Conservation (phyloP, 2,113 vertebrate species). For the Malurus cyaneus region DNA sequence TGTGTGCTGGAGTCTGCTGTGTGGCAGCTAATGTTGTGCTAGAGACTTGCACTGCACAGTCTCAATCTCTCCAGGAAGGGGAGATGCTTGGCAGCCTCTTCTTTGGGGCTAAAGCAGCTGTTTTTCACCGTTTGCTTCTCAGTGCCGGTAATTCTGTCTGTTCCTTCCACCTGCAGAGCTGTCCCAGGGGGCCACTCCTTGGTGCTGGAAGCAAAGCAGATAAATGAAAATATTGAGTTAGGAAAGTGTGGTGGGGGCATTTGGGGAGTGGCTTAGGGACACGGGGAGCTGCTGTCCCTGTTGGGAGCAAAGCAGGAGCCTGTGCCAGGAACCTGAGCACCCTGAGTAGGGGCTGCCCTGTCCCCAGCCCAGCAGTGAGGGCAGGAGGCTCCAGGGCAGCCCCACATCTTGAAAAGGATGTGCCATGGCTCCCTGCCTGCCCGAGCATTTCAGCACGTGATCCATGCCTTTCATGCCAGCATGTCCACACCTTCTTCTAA, state of each 20-base stretch:
- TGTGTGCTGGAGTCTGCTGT: not conserved
- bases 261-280: not conserved
- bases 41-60: not conserved
- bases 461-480: not conserved
- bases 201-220: not conserved
- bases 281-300: not conserved
- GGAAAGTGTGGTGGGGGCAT: not conserved
- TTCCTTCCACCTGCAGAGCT: not conserved
- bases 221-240: not conserved
- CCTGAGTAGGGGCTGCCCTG: not conserved
- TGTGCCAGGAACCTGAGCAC: rapidly evolving
- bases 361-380: too few species aligned
- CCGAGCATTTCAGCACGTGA: not conserved
- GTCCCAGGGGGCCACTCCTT: not conserved
- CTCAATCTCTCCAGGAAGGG: rapidly evolving
- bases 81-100: not conserved
- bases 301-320: not conserved
- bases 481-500: rapidly evolving
- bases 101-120: not conserved
- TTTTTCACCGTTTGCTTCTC: not conserved
- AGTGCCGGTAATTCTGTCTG: not conserved
- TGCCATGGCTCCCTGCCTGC: not conserved
- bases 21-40: not conserved
- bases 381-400: rapidly evolving
- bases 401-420: rapidly evolving